Conservation (phyloP, 2,797 vertebrate species). For the Acanthurus tractus region DNA sequence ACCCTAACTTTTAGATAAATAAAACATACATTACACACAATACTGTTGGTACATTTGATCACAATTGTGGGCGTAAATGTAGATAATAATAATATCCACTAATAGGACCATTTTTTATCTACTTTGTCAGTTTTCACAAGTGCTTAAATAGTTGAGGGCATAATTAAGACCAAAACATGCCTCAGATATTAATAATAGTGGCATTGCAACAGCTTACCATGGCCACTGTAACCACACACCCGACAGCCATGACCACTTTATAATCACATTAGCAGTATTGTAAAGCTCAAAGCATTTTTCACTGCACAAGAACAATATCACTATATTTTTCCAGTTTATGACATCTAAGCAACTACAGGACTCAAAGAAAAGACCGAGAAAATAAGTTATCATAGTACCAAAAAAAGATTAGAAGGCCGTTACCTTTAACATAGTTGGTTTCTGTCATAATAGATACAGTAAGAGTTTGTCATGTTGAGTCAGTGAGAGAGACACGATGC, state of each 20-base stretch:
- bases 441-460: slow-evolving; percentile 48
- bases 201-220: slow-evolving; percentile 40
- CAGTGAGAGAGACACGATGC: slow-evolving; percentile 24
- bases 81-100: slow-evolving; percentile 41
- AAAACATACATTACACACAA: slow-evolving; percentile 60
- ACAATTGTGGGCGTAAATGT: slow-evolving; percentile 49
- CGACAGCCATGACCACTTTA: slow-evolving; percentile 21
- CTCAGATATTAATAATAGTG: slow-evolving; percentile 56
- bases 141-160: slow-evolving; percentile 65
- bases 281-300: slow-evolving; percentile 58
- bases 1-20: slow-evolving; percentile 58
- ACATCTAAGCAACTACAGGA: slow-evolving; percentile 74
- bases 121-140: slow-evolving; percentile 56
- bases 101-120: slow-evolving; percentile 40
- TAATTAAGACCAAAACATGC: slow-evolving; percentile 51
- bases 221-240: slow-evolving; percentile 35
- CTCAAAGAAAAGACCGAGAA: slow-evolving; percentile 61
- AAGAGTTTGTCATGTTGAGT: slow-evolving; percentile 33
- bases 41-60: slow-evolving; percentile 59
- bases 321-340: slow-evolving; percentile 76
- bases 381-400: slow-evolving; percentile 83
- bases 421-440: slow-evolving; percentile 41
- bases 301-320: slow-evolving; percentile 72
- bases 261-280: slow-evolving; percentile 35
- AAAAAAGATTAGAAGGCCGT: slow-evolving; percentile 51